A percentile compares a stretch with the other conserved stretches of the same genome.
Evolutionary conservation across 2,888 invertebrate genomes (phyloP).

Genomic region (Mythimna vitellina): DNA sequence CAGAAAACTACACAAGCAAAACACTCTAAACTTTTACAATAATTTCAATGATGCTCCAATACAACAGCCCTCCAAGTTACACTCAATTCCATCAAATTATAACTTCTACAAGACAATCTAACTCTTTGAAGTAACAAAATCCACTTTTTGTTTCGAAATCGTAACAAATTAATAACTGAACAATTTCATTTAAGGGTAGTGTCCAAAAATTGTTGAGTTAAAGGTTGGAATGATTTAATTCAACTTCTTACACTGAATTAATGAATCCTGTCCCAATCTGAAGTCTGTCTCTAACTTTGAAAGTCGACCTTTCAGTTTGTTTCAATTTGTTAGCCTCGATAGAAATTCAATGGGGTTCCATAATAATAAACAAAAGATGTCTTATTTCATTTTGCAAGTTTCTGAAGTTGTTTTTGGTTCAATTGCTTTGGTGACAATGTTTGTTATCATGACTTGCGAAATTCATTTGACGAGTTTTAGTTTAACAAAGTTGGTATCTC

Average conservation of each 20-base stretch:
- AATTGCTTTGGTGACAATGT: constrained; percentile 57
- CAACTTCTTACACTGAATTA: constrained; percentile 85
- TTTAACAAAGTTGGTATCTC: constrained; percentile 18
- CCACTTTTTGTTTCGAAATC: constrained; percentile 70
- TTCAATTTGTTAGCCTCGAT: constrained; percentile 86
- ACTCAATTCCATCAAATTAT: constrained; percentile 68
- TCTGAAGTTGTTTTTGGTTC: constrained; percentile 55
- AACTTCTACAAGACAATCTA: constrained; percentile 67
- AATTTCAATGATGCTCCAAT: constrained; percentile 67
- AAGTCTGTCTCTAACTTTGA: constrained; percentile 78
- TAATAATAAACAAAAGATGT: constrained; percentile 81
- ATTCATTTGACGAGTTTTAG: constrained; percentile 44
- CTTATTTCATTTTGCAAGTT: constrained; percentile 68
- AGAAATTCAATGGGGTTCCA: constrained; percentile 78
- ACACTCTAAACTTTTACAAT: constrained; percentile 68
- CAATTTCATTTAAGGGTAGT: constrained; percentile 73
- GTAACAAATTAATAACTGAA: constrained; percentile 76
- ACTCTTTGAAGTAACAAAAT: constrained; percentile 66
- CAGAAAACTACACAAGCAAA: constrained; percentile 67
- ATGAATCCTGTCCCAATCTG: constrained; percentile 82
- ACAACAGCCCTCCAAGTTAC: constrained; percentile 58
- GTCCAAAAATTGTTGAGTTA: constrained; percentile 74
- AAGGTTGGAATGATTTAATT: constrained; percentile 84
- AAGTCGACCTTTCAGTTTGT: constrained; percentile 85
- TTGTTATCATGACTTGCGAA: constrained; percentile 54